Base-by-base conservation (phyloP, 1,140 invertebrate genomes). In the Ylistrum balloti region DNA sequence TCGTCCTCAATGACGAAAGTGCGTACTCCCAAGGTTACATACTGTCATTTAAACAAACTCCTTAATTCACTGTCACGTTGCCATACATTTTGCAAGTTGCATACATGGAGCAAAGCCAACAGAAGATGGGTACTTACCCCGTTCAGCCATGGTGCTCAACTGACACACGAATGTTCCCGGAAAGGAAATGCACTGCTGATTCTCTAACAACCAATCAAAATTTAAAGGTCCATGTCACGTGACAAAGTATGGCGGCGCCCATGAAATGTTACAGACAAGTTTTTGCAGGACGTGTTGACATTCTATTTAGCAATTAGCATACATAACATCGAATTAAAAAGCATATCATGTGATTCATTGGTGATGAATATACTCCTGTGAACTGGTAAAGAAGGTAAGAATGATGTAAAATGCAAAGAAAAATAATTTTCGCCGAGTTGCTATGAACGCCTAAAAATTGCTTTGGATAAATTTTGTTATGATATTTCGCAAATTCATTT, bases 201-300 rank as follows among this genome's bases (percentile, higher is more conserved):
- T 74, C n/a, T 74, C 45, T 17, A 34, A 35, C 33, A 74, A 41
- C 91, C 89, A 92, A 90, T 90, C 48, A 90, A 7, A 89, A 33
- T 33, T 20, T 7, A n/a, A 15, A 28, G n/a, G 87, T 85, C 34
- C 33, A 33, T 45, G 48, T 90, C 91, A 92, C 89, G 87, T 92
- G 91, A 90, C 32, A 32, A 33, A 91, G 89, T 32, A 91, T 91
- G 91, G 86, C 91, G 48, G 91, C 91, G 34, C 85, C 88, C 88
- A 88, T 48, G 86, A 88, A 86, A 48, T 74, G 56, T 74, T 3
- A 74, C 9, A 22, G 56, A 74, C 56, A 74, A 74, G 56, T 74
- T 74, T 74, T 74, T 74, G 56, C 56, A 74, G 56, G 56, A 74
- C 56, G 28, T 5, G 5, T 74, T 74, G 3, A 74, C 17, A 28